Percentiles rank a stretch among this genome's conserved stretches.
These are phyloP conservation scores for Hypselothyrea guttata DNA, from an alignment of 2,888 invertebrate species.

Conservation along the genomic window DNA sequence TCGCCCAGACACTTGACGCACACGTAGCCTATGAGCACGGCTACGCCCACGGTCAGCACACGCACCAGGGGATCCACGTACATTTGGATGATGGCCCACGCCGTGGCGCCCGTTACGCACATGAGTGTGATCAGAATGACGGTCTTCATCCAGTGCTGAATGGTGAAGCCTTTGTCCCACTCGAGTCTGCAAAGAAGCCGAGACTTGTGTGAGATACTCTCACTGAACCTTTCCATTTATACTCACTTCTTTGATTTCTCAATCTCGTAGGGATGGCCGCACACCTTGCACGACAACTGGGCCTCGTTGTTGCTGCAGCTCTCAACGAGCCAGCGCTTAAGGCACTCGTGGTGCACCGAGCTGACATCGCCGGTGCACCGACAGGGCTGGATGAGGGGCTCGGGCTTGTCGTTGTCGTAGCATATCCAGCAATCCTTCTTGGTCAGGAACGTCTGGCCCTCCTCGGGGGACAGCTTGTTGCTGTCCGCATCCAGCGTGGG, in stretches of 20 bases:
- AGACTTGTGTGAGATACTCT: no score
- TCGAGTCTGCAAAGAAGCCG: conserved; percentile 84
- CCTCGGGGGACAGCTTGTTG: conserved; percentile 81
- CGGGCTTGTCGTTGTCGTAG: conserved; percentile 91
- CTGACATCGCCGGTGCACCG: conserved; percentile 96
- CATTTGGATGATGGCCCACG: conserved; percentile 91
- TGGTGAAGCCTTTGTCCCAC: conserved; percentile 92
- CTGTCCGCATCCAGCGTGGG: conserved; percentile 81
- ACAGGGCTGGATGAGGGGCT: conserved; percentile 94
- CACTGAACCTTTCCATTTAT: no score
- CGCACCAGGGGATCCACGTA: conserved; percentile 90
- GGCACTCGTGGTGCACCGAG: conserved; percentile 94
- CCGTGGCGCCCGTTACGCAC: conserved; percentile 89
- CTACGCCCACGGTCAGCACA: conserved; percentile 91
- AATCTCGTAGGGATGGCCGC: conserved; percentile 91
- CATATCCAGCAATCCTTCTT: conserved; percentile 96
- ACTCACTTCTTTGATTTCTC: conserved; percentile 87
- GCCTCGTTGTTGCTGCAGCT: conserved; percentile 88
- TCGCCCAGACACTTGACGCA: conserved; percentile 93
- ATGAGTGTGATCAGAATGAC: conserved; percentile 90
- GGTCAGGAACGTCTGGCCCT: conserved; percentile 84
- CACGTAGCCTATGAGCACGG: conserved; percentile 91
- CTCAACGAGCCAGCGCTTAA: conserved; percentile 94
- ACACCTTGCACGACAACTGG: conserved; percentile 91
- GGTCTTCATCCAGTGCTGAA: conserved; percentile 92